Evolutionary conservation across 2,888 invertebrate species (phyloP).

Genomic region (Tetragonisca angustula): DNA sequence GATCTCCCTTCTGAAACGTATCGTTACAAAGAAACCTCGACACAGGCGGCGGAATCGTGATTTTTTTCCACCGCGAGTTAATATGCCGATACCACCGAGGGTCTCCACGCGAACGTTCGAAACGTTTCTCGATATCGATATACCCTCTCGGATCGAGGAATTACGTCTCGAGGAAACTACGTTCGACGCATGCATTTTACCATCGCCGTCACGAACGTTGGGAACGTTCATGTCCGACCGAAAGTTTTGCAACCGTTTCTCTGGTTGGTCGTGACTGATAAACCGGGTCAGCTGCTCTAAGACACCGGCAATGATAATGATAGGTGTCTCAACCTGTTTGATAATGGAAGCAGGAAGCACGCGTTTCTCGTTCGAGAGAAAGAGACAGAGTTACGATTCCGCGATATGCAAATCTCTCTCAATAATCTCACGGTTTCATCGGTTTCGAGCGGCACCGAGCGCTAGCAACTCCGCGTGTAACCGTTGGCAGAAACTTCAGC

Average conservation of each 20-base stretch:
- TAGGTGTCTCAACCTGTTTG: slow-evolving; percentile 36
- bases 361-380: neutral
- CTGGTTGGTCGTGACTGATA: slow-evolving; percentile 17
- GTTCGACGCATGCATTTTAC: neutral
- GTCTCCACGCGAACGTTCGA: neutral
- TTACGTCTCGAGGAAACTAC: neutral
- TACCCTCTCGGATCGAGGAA: neutral
- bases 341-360: slow-evolving; percentile 35
- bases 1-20: neutral
- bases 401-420: slow-evolving; percentile 40
- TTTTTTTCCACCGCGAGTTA: slow-evolving; percentile 18
- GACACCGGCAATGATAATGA: slow-evolving; percentile 34
- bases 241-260: slow-evolving; percentile 6
- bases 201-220: neutral
- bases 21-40: slow-evolving; percentile 7
- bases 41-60: neutral
- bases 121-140: slow-evolving; percentile 7
- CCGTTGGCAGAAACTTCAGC: slow-evolving; percentile 9
- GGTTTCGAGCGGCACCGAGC: slow-evolving; percentile 21
- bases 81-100: neutral
- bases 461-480: slow-evolving; percentile 11
- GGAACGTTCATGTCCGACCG: slow-evolving; percentile 4
- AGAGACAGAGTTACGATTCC: slow-evolving; percentile 5
- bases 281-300: slow-evolving; percentile 33
- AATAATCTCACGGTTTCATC: slow-evolving; percentile 40